Evolutionary conservation across 37 sponge, comb jelly and placozoan genomes (phyloP), one percentile per base, ranked within the genome.

Genomic region (Petrosia ficiformis): DNA sequence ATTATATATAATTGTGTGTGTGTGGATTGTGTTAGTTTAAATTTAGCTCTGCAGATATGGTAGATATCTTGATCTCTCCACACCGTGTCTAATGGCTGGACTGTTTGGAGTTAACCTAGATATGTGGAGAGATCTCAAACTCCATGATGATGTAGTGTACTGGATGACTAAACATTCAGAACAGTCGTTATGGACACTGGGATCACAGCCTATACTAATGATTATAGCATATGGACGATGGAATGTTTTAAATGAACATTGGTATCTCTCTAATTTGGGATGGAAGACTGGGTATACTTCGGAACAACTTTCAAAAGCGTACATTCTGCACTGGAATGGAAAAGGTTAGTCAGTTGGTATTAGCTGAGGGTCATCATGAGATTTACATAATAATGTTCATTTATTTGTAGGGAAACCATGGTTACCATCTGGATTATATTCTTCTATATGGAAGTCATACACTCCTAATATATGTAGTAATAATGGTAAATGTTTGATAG

Each of bases 261-360:
- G 92, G 92, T 83, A 92, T 75, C 42, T 83, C 3, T 33, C 82
- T 65, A 86, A 86, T 39, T 59, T 90, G 11, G 90, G 86, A 29
- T 90, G 85, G 81, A 80, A 90, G 31, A 59, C 33, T 38, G n/a
- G n/a, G n/a, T 39, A 85, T 11, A 31, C 39, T 31, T 26, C 29
- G 44, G 44, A 70, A 14, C 28, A n/a, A 8, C 52, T 90, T n/a
- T 38, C 42, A 16, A 57, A 28, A 25, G 90, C 82, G 31, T 79
- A 48, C 32, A 59, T 91, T 21, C 88, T 91, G 5, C 92, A 91
- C 59, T 91, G 92, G 92, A 87, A 59, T 64, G 92, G 92, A 40
- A 87, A 67, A 74, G 6, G 92, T 90, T 28, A 63, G 68, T n/a
- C 34, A 25, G 52, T 22, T 33, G 22, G 34, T 4, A 2, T 32